Percentiles rank a stretch among this genome's conserved stretches.
phyloP scores from a whole-genome alignment of 2,888 invertebrate species.

The Ormia ochracea region DNA sequence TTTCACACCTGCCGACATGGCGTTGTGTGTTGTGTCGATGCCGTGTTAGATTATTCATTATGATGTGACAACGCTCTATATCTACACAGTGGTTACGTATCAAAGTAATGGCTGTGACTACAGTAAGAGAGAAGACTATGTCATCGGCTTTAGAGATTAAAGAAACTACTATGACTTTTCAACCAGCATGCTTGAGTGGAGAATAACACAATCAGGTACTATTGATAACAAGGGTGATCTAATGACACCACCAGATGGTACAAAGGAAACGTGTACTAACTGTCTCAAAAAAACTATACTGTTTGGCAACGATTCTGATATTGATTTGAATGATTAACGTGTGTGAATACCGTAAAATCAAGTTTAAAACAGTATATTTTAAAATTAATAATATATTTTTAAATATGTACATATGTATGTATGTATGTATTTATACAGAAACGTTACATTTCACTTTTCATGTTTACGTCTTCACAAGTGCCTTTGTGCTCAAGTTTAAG shows the following conservation, averaged over 20 bases:
- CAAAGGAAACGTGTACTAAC: constrained; percentile 76
- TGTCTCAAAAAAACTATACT: constrained; percentile 79
- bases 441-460: constrained; percentile 44
- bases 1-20: too few species aligned
- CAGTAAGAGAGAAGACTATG: constrained; percentile 92
- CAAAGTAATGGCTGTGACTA: constrained; percentile 89
- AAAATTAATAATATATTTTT: constrained; percentile 26
- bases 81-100: constrained; percentile 90
- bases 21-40: too few species aligned
- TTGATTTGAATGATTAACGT: constrained; percentile 79
- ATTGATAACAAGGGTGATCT: constrained; percentile 85
- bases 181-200: constrained; percentile 94
- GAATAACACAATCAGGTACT: constrained; percentile 85
- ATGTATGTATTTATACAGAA: constrained; percentile 32
- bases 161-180: constrained; percentile 96
- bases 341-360: constrained; percentile 14
- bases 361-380: constrained; percentile 37
- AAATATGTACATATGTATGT: too few species aligned
- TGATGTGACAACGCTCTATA: too few species aligned
- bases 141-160: constrained; percentile 95
- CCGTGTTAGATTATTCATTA: too few species aligned
- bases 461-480: constrained; percentile 54
- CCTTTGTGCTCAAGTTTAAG: too few species aligned
- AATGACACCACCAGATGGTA: constrained; percentile 80
- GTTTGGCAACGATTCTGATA: constrained; percentile 78